phyloP scores from a whole-genome alignment of 2,113 vertebrate species.

The Cricetomys ansorgei region DNA sequence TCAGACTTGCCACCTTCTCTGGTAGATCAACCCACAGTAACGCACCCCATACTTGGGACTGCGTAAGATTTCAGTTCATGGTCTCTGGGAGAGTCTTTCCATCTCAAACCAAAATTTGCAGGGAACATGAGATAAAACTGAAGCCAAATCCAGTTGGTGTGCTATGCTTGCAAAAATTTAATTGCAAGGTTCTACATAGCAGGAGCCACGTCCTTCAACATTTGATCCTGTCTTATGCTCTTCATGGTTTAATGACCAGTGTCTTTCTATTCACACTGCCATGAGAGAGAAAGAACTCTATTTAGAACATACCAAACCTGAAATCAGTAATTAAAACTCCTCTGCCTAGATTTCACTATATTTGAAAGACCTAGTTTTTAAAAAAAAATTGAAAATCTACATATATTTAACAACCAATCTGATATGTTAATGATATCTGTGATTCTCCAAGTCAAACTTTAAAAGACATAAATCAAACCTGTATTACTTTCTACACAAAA shows the following conservation, averaged over 20 bases:
- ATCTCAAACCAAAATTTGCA: background rate
- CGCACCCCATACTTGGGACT: background rate
- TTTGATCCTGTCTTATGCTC: background rate
- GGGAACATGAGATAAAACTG: background rate
- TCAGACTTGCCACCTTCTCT: background rate
- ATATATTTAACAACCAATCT: background rate
- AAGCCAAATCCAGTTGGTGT: background rate
- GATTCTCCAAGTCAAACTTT: background rate
- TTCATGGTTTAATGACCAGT: background rate
- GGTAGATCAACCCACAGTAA: too few relatives aligned
- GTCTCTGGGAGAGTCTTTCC: background rate
- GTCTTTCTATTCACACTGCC: background rate
- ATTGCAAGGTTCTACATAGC: background rate
- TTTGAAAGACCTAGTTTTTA: background rate
- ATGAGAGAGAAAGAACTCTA: background rate
- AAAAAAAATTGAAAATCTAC: background rate
- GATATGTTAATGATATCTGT: background rate
- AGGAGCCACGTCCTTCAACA: background rate
- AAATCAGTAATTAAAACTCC: background rate
- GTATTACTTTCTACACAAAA: background rate
- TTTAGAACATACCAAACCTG: background rate
- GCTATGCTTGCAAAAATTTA: constrained; percentile 3
- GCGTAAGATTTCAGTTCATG: background rate
- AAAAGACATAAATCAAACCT: background rate
- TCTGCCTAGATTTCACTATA: background rate